These are phyloP conservation scores for Cataglyphis altisquamis DNA, from an alignment of 2,888 invertebrate genomes.

Conservation along the genomic window DNA sequence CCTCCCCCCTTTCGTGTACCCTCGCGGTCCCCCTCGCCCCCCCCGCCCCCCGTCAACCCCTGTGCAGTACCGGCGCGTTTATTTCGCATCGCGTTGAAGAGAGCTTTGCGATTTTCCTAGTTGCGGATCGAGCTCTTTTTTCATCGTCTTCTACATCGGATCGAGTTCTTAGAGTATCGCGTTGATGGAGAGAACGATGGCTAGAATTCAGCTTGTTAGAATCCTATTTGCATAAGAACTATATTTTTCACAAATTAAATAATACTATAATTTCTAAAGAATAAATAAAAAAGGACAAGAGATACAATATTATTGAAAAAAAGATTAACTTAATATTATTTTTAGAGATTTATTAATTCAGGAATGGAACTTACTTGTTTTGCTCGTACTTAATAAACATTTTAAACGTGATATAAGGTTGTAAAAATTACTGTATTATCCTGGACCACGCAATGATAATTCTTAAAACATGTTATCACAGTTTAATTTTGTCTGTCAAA, in stretches of 20 bases:
- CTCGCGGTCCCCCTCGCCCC: constrained; percentile 49
- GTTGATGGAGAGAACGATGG: neutral
- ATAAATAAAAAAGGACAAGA: neutral
- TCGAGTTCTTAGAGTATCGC: neutral
- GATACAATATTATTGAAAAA: neutral
- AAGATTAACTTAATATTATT: neutral
- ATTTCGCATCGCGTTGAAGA: constrained; percentile 40
- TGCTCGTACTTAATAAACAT: neutral
- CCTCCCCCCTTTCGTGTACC: constrained; percentile 51
- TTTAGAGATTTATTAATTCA: neutral
- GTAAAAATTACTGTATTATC: neutral
- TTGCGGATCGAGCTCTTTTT: constrained; percentile 57
- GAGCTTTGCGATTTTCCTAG: constrained; percentile 68
- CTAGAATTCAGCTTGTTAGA: neutral
- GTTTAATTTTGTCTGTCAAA: neutral
- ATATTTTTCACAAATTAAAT: neutral
- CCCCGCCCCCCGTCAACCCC: constrained; percentile 46
- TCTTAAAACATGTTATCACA: neutral
- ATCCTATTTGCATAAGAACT: neutral
- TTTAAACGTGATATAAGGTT: neutral
- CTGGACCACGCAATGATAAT: neutral
- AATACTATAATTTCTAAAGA: neutral
- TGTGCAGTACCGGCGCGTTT: constrained; percentile 53
- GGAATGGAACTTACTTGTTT: neutral
- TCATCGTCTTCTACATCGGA: neutral